These are phyloP conservation scores for Lepetodrilus schrolli DNA, from an alignment of 2,888 invertebrate species.

Conservation along the genomic window DNA sequence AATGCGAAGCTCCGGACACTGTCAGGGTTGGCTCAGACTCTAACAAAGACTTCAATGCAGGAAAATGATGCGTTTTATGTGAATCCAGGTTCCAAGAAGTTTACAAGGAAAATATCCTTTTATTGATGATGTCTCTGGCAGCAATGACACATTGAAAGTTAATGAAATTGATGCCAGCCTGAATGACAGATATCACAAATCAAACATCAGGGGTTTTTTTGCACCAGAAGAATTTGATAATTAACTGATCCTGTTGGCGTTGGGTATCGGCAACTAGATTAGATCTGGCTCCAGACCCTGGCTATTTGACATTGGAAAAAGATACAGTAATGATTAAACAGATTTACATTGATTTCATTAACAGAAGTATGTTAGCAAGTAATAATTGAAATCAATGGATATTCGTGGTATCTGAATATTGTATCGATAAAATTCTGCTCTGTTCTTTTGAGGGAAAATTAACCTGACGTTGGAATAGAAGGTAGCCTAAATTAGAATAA, in stretches of 20 bases:
- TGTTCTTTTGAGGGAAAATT: too few species aligned
- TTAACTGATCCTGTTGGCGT: background rate
- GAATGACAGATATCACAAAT: background rate
- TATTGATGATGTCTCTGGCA: background rate
- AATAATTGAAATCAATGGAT: too few species aligned
- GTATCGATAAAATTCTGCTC: too few species aligned
- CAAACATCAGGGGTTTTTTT: background rate
- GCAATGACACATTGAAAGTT: constrained; percentile 6
- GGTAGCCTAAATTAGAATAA: too few species aligned
- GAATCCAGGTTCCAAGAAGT: constrained; percentile 14
- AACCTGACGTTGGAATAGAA: too few species aligned
- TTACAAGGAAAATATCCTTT: constrained; percentile 22
- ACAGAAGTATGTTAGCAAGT: too few species aligned
- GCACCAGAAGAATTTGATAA: background rate
- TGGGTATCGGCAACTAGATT: too few species aligned
- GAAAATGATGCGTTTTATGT: constrained; percentile 10
- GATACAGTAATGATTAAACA: too few species aligned
- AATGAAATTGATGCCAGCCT: background rate
- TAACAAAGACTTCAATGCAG: constrained; percentile 9
- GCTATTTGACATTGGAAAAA: too few species aligned
- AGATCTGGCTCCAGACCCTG: too few species aligned
- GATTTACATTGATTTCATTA: too few species aligned
- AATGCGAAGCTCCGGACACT: constrained; percentile 16
- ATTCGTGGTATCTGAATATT: too few species aligned
- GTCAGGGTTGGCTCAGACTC: background rate